Evolutionary conservation across 2,888 invertebrate genomes (phyloP).

Genomic region (Epirrhoe tristata): DNA sequence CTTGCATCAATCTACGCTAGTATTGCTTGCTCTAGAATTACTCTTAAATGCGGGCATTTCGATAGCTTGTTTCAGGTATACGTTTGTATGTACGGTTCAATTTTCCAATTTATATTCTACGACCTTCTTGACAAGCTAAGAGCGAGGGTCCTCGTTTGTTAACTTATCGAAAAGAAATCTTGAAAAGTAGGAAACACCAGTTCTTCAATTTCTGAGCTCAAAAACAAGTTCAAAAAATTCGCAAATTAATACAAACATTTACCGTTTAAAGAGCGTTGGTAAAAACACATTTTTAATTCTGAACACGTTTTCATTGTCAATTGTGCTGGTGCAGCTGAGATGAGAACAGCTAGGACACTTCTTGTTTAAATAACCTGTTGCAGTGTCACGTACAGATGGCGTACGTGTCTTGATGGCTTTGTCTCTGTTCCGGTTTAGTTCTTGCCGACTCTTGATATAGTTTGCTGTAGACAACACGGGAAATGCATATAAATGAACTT

Average conservation of each 20-base stretch:
- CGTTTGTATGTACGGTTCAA: too few relatives aligned
- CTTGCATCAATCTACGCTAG: too few relatives aligned
- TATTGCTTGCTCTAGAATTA: too few relatives aligned
- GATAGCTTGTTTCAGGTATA: too few relatives aligned
- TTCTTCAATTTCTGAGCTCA: too few relatives aligned
- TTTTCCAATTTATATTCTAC: too few relatives aligned
- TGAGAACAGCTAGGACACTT: not conserved
- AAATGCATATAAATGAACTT: not conserved
- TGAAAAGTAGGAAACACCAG: too few relatives aligned
- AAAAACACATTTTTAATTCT: slow-evolving; percentile 18
- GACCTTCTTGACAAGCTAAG: too few relatives aligned
- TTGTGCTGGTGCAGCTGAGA: slow-evolving; percentile 3
- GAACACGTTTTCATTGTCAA: slow-evolving; percentile 12
- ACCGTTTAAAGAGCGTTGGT: slow-evolving; percentile 12
- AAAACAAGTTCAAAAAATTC: too few relatives aligned
- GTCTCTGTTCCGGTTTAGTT: not conserved
- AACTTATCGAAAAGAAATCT: too few relatives aligned
- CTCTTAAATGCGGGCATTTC: too few relatives aligned
- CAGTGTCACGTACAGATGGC: not conserved
- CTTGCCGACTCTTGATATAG: not conserved
- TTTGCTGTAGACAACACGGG: not conserved
- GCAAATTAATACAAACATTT: slow-evolving; percentile 7
- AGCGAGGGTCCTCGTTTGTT: too few relatives aligned
- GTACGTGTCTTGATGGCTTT: not conserved
- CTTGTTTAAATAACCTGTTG: not conserved